Conservation (phyloP, 2,797 vertebrate genomes). For the Clarias pachynema region DNA sequence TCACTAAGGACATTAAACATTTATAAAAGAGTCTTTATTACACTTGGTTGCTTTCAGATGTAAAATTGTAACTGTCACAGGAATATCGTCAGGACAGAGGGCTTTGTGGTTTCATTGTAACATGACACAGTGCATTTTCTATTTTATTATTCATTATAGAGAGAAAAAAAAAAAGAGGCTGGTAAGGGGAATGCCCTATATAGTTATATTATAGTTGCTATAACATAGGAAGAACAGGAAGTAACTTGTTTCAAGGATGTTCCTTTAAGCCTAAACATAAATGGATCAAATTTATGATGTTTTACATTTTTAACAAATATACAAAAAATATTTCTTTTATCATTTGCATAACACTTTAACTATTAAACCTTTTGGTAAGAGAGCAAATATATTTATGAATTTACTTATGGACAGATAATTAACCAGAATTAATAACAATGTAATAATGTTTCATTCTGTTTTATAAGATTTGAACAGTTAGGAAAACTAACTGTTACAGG, state of each 20-base stretch:
- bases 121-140: neutral
- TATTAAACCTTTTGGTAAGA: too few relatives aligned
- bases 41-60: neutral
- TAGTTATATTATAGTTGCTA: neutral
- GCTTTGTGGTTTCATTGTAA: neutral
- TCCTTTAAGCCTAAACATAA: neutral
- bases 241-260: neutral
- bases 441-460: too few relatives aligned
- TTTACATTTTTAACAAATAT: too few relatives aligned
- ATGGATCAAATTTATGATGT: neutral
- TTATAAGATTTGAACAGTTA: too few relatives aligned
- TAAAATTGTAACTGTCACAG: neutral
- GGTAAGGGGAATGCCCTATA: neutral
- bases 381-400: too few relatives aligned
- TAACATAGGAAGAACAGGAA: neutral
- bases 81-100: neutral
- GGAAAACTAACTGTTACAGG: too few relatives aligned
- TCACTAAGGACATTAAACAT: neutral
- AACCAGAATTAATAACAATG: too few relatives aligned
- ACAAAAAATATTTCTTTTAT: too few relatives aligned
- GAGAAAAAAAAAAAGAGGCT: neutral
- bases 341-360: too few relatives aligned
- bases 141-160: neutral
- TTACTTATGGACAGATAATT: too few relatives aligned
- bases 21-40: neutral